These are phyloP conservation scores for Pardosa pseudoannulata DNA, from an alignment of 2,888 invertebrate species.

Conservation along the genomic window DNA sequence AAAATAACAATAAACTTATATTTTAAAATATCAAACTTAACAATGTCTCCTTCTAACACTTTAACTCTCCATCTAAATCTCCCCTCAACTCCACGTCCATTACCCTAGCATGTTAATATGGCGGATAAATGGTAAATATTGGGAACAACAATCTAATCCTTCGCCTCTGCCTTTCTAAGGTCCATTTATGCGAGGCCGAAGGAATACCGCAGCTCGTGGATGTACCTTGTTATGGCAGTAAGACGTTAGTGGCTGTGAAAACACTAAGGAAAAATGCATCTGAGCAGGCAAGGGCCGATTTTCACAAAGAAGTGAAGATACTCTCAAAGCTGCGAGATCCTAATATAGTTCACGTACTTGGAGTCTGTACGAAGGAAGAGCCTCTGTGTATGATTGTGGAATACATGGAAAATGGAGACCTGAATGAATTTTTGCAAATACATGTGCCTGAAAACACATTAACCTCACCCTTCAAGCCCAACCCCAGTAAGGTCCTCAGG, in stretches of 20 bases:
- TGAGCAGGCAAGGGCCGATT: constrained; percentile 85
- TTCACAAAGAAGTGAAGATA: constrained; percentile 90
- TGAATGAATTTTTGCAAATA: constrained; percentile 86
- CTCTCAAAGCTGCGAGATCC: constrained; percentile 90
- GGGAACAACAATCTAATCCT: background rate
- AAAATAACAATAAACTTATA: too few species aligned
- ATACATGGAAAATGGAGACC: constrained; percentile 90
- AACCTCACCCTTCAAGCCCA: constrained; percentile 81
- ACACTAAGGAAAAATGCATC: constrained; percentile 88
- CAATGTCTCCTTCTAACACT: too few species aligned
- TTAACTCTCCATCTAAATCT: too few species aligned
- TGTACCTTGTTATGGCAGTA: constrained; percentile 81
- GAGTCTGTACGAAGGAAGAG: constrained; percentile 88
- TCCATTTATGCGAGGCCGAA: constrained; percentile 77
- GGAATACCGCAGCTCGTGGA: constrained; percentile 75
- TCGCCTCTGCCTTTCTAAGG: constrained; percentile 73
- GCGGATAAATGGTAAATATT: constrained; percentile 32
- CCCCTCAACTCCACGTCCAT: background rate
- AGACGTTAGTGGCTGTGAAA: constrained; percentile 89
- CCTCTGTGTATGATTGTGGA: constrained; percentile 93
- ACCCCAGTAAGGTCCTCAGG: constrained; percentile 84
- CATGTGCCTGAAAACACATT: constrained; percentile 83
- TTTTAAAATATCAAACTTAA: too few species aligned
- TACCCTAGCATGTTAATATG: constrained; percentile 23
- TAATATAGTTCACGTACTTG: constrained; percentile 89